Evolutionary conservation across 2,888 invertebrate species (phyloP), one percentile per base, ranked within the genome.

Genomic region (Alitta virens): DNA sequence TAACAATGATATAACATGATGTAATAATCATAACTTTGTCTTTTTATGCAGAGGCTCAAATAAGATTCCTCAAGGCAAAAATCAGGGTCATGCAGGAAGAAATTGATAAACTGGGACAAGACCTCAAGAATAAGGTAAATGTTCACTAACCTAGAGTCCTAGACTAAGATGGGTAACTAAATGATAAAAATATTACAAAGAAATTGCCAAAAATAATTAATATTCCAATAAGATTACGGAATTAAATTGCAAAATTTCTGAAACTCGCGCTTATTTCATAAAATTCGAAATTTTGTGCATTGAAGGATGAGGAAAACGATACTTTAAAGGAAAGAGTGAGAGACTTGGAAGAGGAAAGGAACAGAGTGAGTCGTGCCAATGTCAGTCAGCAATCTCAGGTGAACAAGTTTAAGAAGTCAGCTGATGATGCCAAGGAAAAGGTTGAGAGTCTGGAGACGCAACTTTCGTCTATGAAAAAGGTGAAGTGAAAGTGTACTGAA

Each of bases 61-160:
- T 80, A 18, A 64, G 82, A 40, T 81, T 81, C 66, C 69, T 82
- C 60, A 81, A 81, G 64, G 82, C 82, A 21, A 81, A 82, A 67
- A 64, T 81, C 24, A 65, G 80, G 23, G 82, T 82, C 2, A 79
- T 80, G 78, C 81, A 82, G 63, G 82, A 82, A 64, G 81, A 82
- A 58, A 60, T 81, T 60, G 81, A 80, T 51, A 67, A 75, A 62
- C 63, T 81, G 12, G 68, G 74, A 3, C 71, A 75, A 42, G 80
- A 82, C 42, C 73, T 72, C 54, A 56, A 58, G 18, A 61, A 54
- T 23, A 65, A 67, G 63, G 65, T 66, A 27, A n/a, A 23, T 52
- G n/a, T 40, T 9, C 40, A 40, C 9, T 40, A 9, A 40, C 40
- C 40, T 12, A 16, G 40, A 12, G 9, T 40, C 16, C 40, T 40